Percentiles rank a stretch among this genome's conserved stretches.
phyloP scores from a whole-genome alignment of 2,113 vertebrate species.

The Myodes glareolus region DNA sequence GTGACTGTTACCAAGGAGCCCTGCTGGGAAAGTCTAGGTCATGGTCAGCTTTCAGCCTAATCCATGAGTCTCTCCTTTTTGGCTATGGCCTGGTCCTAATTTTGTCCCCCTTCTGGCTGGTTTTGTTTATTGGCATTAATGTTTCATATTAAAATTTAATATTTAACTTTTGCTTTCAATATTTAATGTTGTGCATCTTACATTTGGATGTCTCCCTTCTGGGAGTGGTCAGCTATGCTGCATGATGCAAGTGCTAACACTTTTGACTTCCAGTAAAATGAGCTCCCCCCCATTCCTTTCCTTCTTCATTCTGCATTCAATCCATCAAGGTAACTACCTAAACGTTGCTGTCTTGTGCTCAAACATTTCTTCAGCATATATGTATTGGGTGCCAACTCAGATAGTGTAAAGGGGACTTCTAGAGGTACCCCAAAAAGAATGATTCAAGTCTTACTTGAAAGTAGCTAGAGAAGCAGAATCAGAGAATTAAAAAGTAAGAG shows the following conservation, averaged over 20 bases:
- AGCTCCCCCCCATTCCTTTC: slow-evolving; percentile 49
- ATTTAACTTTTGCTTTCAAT: slow-evolving; percentile 85
- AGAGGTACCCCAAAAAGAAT: background rate
- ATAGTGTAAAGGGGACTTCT: background rate
- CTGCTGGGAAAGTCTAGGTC: slow-evolving; percentile 73
- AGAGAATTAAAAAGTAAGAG: background rate
- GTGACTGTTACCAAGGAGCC: slow-evolving; percentile 61
- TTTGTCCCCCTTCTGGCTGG: slow-evolving; percentile 75
- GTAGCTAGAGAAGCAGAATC: background rate
- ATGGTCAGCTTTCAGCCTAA: slow-evolving; percentile 65
- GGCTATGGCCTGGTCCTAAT: slow-evolving; percentile 75
- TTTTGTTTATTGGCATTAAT: slow-evolving; percentile 79
- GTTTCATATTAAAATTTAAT: slow-evolving; percentile 79
- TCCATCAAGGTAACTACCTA: slow-evolving; percentile 43
- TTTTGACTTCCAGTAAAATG: slow-evolving; percentile 81
- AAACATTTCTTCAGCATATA: background rate
- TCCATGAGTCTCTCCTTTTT: slow-evolving; percentile 67
- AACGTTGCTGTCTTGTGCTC: slow-evolving; percentile 38
- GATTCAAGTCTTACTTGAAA: background rate
- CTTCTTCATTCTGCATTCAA: slow-evolving; percentile 47
- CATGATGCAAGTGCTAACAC: slow-evolving; percentile 76
- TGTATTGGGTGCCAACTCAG: background rate
- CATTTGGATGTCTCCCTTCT: slow-evolving; percentile 83
- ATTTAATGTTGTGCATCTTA: slow-evolving; percentile 85
- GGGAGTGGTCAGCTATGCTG: slow-evolving; percentile 75